Base-by-base conservation (phyloP, 2,888 invertebrate species). In the Phrixothrix hirtus region DNA sequence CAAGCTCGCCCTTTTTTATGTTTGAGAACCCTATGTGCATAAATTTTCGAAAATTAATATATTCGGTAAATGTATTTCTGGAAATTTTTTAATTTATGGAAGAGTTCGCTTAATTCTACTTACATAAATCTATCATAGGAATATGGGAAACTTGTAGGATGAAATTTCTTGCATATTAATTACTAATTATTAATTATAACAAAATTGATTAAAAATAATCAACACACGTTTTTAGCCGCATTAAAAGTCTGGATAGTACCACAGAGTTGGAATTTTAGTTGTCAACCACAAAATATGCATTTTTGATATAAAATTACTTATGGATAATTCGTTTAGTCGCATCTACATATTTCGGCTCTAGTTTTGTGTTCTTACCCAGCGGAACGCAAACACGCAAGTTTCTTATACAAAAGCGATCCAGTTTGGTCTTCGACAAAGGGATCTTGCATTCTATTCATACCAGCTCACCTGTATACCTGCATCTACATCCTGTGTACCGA, bases 391-490 rank as follows among this genome's bases (percentile, higher is more conserved):
- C 45, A 55, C 37, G 47, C 50, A 37, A 47, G 55, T 36, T 55
- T 50, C 55, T 48, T 55, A 16, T 29, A 56, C 49, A 55, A 48
- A 51, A 48, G 48, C 69, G 65, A 66, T 63, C 64, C 63, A 63
- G 65, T 70, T 68, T 68, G 63, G 68, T 67, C 67, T 70, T 61
- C 57, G 62, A 73, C 71, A 74, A 73, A 73, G 69, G 72, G 68
- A 68, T 67, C 71, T 72, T 73, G 72, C 71, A 71, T 72, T 74
- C 73, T 72, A 73, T 74, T 73, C 73, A 73, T 67, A 61, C 67
- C 66, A 68, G 67, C 71, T 72, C 74, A 73, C 73, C 74, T 74
- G 73, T 73, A 69, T 73, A 73, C 74, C 73, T 74, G 73, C 71
- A 72, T 70, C 67, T 59, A 71, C 71, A 73, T 74, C 74, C 73